phyloP scores from a whole-genome alignment of 2,797 vertebrate genomes.

The Agapornis canus region DNA sequence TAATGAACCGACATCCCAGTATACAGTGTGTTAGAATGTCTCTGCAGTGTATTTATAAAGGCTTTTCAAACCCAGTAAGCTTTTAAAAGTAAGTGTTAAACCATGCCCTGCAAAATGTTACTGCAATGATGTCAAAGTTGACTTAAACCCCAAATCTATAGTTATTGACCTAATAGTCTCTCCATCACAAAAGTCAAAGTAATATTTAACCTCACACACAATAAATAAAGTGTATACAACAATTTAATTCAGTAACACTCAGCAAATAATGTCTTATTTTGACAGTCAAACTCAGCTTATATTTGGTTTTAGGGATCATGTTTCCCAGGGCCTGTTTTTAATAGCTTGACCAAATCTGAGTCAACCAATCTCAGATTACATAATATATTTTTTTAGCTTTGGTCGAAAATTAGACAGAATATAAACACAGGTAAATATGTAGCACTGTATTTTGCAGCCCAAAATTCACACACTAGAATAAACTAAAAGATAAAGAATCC shows the following conservation, averaged over 20 bases:
- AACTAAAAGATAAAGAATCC: neutral
- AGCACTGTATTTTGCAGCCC: neutral
- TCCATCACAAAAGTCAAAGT: slow-evolving; percentile 17
- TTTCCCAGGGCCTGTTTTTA: slow-evolving; percentile 62
- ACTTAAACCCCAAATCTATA: slow-evolving; percentile 63
- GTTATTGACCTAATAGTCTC: slow-evolving; percentile 44
- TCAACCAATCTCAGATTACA: slow-evolving; percentile 57
- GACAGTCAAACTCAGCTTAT: slow-evolving; percentile 15
- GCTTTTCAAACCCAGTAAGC: slow-evolving; percentile 54
- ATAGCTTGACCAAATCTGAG: slow-evolving; percentile 62
- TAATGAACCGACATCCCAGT: slow-evolving; percentile 63
- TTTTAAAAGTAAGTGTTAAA: slow-evolving; percentile 76
- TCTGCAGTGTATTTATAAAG: slow-evolving; percentile 70
- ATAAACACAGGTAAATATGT: slow-evolving; percentile 45
- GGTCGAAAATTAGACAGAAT: slow-evolving; percentile 40
- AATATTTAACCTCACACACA: slow-evolving; percentile 4
- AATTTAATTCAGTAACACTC: slow-evolving; percentile 1
- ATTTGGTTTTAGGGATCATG: slow-evolving; percentile 37
- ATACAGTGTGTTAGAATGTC: slow-evolving; percentile 59
- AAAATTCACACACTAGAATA: neutral
- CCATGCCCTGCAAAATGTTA: slow-evolving; percentile 44
- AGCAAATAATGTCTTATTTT: slow-evolving; percentile 21
- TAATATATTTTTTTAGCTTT: slow-evolving; percentile 53
- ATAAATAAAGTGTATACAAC: neutral
- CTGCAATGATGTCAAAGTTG: slow-evolving; percentile 1